Conservation (phyloP, 2,888 invertebrate species). For the Hypomecis punctinalis region DNA sequence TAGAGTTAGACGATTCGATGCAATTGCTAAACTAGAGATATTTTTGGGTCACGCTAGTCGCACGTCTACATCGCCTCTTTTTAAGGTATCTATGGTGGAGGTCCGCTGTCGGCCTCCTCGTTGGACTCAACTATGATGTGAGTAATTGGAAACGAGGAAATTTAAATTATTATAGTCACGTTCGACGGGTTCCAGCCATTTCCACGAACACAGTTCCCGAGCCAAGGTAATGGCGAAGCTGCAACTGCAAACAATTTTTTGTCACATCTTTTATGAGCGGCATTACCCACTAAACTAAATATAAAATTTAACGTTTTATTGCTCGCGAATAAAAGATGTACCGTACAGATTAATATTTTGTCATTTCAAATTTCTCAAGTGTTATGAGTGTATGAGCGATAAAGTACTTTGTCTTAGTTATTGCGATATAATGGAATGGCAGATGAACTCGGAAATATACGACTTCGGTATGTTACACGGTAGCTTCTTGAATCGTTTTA, state of each 20-base stretch:
- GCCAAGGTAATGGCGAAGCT: conserved; percentile 26
- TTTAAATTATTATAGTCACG: conserved; percentile 35
- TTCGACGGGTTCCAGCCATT: conserved; percentile 33
- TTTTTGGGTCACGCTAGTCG: too few relatives aligned
- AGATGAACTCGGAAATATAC: conserved; percentile 13
- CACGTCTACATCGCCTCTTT: too few relatives aligned
- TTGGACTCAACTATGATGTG: conserved; percentile 35
- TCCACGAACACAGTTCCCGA: conserved; percentile 32
- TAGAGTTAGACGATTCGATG: too few relatives aligned
- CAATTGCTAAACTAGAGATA: too few relatives aligned
- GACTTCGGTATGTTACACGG: not conserved
- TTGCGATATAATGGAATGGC: conserved; percentile 3
- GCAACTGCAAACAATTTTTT: conserved; percentile 30
- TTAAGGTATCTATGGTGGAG: too few relatives aligned
- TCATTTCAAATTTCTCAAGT: conserved; percentile 13
- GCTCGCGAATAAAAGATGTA: conserved; percentile 21
- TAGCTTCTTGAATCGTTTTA: not conserved
- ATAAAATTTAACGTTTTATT: conserved; percentile 29
- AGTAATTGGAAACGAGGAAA: conserved; percentile 35
- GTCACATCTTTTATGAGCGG: conserved; percentile 26
- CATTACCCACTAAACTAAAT: conserved; percentile 28
- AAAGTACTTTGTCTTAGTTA: conserved; percentile 18
- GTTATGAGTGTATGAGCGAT: conserved; percentile 18
- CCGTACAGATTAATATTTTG: conserved; percentile 19
- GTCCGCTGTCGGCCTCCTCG: conserved; percentile 22